Evolutionary conservation across 2,888 invertebrate species (phyloP).

Genomic region (Alentia gelatinosa): DNA sequence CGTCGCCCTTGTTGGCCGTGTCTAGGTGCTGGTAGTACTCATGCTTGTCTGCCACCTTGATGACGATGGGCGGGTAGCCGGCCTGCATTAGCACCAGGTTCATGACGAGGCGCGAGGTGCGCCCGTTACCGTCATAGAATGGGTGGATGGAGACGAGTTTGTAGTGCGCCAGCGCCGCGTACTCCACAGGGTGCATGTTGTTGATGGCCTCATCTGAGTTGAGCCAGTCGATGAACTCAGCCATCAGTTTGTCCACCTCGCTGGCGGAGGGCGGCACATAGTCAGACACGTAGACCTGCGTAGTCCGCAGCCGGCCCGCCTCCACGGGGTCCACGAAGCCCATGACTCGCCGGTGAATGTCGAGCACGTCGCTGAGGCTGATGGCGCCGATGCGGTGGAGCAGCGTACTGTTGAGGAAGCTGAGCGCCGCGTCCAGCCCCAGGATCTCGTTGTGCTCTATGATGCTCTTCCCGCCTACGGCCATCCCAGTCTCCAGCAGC

Average conservation of each 20-base stretch:
- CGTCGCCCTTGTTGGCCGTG: slow-evolving; percentile 95
- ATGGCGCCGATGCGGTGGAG: slow-evolving; percentile 87
- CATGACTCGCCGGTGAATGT: slow-evolving; percentile 94
- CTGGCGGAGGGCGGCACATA: slow-evolving; percentile 94
- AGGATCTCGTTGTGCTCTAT: slow-evolving; percentile 98
- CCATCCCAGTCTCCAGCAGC: slow-evolving; percentile 92
- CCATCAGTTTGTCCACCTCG: slow-evolving; percentile 90
- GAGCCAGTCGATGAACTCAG: slow-evolving; percentile 94
- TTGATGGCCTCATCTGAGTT: slow-evolving; percentile 90
- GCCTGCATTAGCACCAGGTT: slow-evolving; percentile 95
- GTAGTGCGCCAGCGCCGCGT: slow-evolving; percentile 97
- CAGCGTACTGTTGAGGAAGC: slow-evolving; percentile 89
- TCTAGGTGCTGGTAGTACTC: slow-evolving; percentile 91
- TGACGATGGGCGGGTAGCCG: slow-evolving; percentile 97
- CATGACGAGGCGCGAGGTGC: slow-evolving; percentile 96
- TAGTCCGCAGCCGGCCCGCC: slow-evolving; percentile 90
- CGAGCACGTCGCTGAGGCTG: slow-evolving; percentile 91
- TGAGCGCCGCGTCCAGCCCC: slow-evolving; percentile 93
- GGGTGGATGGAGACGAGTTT: slow-evolving; percentile 98
- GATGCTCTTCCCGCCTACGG: slow-evolving; percentile 92
- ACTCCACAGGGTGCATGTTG: slow-evolving; percentile 94
- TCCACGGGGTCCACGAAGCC: slow-evolving; percentile 96
- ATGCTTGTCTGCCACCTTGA: slow-evolving; percentile 90
- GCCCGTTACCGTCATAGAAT: slow-evolving; percentile 97
- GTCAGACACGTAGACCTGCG: slow-evolving; percentile 93